phyloP scores from a whole-genome alignment of 2,797 vertebrate genomes.

The Phrynocephalus guinanensis region DNA sequence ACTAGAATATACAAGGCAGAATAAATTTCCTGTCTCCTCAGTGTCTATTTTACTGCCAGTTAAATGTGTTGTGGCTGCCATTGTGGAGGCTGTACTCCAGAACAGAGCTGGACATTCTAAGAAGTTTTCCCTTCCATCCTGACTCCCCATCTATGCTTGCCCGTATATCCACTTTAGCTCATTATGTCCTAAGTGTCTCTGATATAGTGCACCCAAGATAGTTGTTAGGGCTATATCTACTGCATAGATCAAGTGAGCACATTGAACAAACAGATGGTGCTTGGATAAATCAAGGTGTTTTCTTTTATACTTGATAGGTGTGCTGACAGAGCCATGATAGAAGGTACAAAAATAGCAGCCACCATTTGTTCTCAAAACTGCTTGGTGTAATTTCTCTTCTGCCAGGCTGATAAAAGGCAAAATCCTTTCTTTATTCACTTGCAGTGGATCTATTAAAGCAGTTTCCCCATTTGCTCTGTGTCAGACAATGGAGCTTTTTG shows the following conservation, averaged over 20 bases:
- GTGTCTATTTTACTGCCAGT: conserved; percentile 7
- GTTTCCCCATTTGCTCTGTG: conserved; percentile 20
- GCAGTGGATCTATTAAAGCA: conserved; percentile 16
- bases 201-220: conserved; percentile 44
- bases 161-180: conserved; percentile 54
- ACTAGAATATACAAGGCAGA: background rate
- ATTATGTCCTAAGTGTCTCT: conserved; percentile 53
- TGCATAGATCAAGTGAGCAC: conserved; percentile 46
- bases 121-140: conserved; percentile 22
- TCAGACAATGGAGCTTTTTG: conserved; percentile 17
- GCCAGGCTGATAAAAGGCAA: conserved; percentile 14
- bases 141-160: conserved; percentile 26
- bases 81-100: background rate
- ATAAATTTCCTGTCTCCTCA: conserved; percentile 16
- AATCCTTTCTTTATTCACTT: conserved; percentile 29
- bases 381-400: conserved; percentile 38
- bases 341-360: conserved; percentile 44
- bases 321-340: conserved; percentile 44
- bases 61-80: conserved; percentile 7
- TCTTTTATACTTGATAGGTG: conserved; percentile 53
- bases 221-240: conserved; percentile 44
- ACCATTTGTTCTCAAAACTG: conserved; percentile 44
- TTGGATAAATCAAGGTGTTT: conserved; percentile 58
- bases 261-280: conserved; percentile 51
- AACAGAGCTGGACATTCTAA: background rate